Conservation (phyloP, 2,113 vertebrate species). For the Leucoraja erinaceus region DNA sequence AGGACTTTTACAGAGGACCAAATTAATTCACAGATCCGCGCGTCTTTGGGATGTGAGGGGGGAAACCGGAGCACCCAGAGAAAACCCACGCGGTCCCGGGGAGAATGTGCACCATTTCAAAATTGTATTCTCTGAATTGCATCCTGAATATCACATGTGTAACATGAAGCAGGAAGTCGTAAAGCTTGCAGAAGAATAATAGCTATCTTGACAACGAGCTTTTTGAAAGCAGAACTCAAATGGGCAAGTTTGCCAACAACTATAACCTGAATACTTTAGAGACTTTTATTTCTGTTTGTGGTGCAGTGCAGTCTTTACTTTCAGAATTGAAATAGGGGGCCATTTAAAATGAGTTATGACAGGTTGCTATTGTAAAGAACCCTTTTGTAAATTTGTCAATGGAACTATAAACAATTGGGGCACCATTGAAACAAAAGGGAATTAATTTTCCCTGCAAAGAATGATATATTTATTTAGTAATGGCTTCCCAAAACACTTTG, state of each 20-base stretch:
- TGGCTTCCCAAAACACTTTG: background rate
- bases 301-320: background rate
- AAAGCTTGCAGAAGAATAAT: background rate
- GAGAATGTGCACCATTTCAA: background rate
- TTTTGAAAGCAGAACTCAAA: background rate
- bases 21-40: no score
- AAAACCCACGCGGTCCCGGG: no score
- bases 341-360: slow-evolving; percentile 1
- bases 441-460: background rate
- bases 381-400: background rate
- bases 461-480: background rate
- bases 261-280: slow-evolving; percentile 3
- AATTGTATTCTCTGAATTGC: background rate
- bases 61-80: no score
- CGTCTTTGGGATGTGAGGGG: no score
- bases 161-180: no score
- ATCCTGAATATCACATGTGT: background rate
- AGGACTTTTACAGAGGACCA: no score
- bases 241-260: no score
- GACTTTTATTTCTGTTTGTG: background rate
- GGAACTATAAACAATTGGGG: background rate
- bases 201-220: background rate
- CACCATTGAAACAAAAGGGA: background rate
- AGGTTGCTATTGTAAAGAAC: background rate
- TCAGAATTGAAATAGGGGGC: background rate